Evolutionary conservation across 1,140 invertebrate genomes (phyloP).

Genomic region (Plutomurus gul): DNA sequence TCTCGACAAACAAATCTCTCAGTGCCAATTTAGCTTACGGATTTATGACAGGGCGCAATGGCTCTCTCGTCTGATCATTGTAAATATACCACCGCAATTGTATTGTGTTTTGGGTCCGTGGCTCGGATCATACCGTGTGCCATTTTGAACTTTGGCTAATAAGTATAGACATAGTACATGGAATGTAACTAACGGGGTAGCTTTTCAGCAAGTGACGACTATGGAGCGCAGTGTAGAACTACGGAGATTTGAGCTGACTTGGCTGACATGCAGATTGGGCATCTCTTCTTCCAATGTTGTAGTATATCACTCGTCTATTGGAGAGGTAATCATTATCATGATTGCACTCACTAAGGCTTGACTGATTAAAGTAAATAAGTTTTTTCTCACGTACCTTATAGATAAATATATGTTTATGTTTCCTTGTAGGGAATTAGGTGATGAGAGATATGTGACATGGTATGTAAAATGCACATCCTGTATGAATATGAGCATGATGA

Average conservation of each 20-base stretch:
- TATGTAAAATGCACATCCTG: too few species aligned
- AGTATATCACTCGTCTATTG: neutral
- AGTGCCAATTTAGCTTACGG: conserved; percentile 8
- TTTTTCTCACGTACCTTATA: conserved; percentile 19
- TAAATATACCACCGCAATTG: neutral
- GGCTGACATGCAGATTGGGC: neutral
- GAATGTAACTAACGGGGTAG: too few species aligned
- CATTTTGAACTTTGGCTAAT: too few species aligned
- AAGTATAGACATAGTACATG: too few species aligned
- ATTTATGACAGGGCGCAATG: neutral
- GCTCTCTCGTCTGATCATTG: neutral
- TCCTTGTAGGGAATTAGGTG: neutral
- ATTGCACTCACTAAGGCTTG: neutral
- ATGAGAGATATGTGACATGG: neutral
- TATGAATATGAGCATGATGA: too few species aligned
- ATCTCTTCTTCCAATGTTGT: neutral
- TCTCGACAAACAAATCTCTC: neutral
- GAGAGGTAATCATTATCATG: conserved; percentile 9
- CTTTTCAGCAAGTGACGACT: too few species aligned
- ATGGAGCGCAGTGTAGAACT: too few species aligned
- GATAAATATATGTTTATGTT: neutral
- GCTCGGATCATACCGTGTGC: neutral
- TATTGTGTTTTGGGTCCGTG: neutral
- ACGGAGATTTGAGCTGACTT: too few species aligned
- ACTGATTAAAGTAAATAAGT: conserved; percentile 10